Evolutionary conservation across 2,888 invertebrate species (phyloP), one percentile per base, ranked within the genome.

Genomic region (Geophilus truncorum): DNA sequence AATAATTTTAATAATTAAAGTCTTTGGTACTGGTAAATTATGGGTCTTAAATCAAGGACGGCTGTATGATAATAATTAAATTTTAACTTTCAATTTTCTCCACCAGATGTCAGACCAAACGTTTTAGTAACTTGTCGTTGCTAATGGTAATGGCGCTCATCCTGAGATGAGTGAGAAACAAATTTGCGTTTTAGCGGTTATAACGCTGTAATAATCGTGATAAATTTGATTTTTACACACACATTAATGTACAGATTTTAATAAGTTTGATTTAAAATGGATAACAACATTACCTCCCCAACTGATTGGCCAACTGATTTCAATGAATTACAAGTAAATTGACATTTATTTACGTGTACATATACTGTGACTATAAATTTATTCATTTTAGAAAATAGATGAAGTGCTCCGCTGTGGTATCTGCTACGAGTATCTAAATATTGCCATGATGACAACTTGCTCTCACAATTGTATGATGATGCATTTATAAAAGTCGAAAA

Each of bases 391-490:
- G 89, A 85, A 85, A 81, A 85, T 90, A 77, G 89, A 89, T 81
- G 86, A 86, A 32, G 84, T 87, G 10, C 84, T 90, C 21, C 83
- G 87, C 25, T 90, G 89, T 85, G 87, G 87, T 12, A 89, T 90
- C 82, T 90, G 89, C 82, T 89, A 89, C 83, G 89, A 89, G 23
- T 88, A 87, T 82, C 87, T 89, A 83, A 85, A 88, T 57, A 89
- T 88, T 21, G 85, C 88, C n/a, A 87, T 90, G 82, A 86, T 89
- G 45, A 88, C 89, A 23, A 85, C 87, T 5, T 90, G 90, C 82
- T 89, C 89, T 1, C 90, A 90, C 83, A 89, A 88, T 82, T 90
- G 89, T 89, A 86, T 88, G 88, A 83, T 25, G 83, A 57, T 62
- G 10, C 79, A 57, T 45, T 18, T 45, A 34, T 34, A 23, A 18